Percentiles rank a stretch among this genome's conserved stretches.
Conservation (phyloP, 2,888 invertebrate species). For the Temnothorax rugatulus region DNA sequence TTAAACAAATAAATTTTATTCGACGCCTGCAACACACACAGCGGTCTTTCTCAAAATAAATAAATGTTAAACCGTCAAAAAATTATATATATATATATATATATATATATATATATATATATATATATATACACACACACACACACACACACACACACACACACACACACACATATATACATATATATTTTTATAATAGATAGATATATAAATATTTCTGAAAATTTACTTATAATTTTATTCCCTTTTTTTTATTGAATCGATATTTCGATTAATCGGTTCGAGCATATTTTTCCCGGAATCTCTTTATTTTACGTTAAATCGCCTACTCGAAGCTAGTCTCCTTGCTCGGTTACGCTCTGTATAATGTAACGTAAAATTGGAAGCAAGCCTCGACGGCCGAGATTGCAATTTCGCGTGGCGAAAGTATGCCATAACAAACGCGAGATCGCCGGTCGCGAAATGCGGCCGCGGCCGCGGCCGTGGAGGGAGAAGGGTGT, state of each 20-base stretch:
- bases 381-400: conserved; percentile 3
- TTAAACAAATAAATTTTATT: neutral
- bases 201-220: neutral
- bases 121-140: too few species aligned
- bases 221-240: neutral
- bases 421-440: conserved; percentile 41
- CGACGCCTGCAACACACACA: neutral
- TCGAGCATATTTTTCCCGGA: neutral
- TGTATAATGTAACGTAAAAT: conserved; percentile 32
- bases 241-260: neutral
- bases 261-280: neutral
- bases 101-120: too few species aligned
- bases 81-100: neutral
- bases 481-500: conserved; percentile 49
- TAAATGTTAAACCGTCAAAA: neutral
- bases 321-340: neutral
- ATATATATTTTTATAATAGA: too few species aligned
- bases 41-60: neutral
- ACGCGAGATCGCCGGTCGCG: conserved; percentile 33
- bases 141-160: too few species aligned
- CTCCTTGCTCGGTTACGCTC: conserved; percentile 20
- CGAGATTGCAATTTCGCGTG: conserved; percentile 48
- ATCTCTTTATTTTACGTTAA: neutral
- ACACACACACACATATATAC: too few species aligned
- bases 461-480: conserved; percentile 13